Evolutionary conservation across 2,113 vertebrate species (phyloP).

Genomic region (Spheniscus mendiculus): DNA sequence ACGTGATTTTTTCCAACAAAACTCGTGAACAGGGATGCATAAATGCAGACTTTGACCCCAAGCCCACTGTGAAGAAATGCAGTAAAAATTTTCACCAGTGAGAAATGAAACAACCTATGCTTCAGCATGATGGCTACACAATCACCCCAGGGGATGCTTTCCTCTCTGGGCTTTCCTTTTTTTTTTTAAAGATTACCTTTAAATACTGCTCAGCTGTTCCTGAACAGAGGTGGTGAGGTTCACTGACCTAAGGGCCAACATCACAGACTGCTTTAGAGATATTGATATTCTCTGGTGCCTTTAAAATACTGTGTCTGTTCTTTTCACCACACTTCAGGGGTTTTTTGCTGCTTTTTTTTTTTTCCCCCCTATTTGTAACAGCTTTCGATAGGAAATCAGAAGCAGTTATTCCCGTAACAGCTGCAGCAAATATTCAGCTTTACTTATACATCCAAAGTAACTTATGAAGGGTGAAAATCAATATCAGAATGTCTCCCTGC

Average conservation of each 20-base stretch:
- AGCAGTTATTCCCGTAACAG: conserved; percentile 18
- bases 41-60: neutral
- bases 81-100: neutral
- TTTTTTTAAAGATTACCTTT: neutral
- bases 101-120: neutral
- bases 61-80: neutral
- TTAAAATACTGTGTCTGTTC: neutral
- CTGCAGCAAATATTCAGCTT: neutral
- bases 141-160: neutral
- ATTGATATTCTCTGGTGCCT: neutral
- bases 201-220: neutral
- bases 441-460: neutral
- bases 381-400: conserved; percentile 23
- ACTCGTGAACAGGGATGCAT: neutral
- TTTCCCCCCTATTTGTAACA: neutral
- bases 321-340: neutral
- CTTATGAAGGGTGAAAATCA: conserved; percentile 6
- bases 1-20: neutral
- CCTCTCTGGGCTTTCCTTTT: no score
- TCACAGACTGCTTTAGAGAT: neutral
- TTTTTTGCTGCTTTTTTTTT: neutral
- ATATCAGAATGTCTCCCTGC: neutral
- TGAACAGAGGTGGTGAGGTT: neutral
- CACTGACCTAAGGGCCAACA: neutral
- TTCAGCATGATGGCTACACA: fast-evolving